Conservation (phyloP, 2,888 invertebrate species). For the Callosobruchus maculatus region DNA sequence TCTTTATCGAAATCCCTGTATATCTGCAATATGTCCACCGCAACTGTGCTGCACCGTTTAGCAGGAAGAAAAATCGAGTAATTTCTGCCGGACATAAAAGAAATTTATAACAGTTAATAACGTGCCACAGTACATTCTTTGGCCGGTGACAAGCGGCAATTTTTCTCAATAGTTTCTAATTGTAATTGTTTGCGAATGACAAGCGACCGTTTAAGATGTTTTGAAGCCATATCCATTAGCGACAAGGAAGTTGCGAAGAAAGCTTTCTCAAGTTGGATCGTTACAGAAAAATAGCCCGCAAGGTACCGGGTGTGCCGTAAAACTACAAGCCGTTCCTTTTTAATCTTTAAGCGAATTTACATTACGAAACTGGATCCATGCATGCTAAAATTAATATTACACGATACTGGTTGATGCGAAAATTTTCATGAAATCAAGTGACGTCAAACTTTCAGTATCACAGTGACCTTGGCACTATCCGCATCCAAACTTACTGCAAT, state of each 20-base stretch:
- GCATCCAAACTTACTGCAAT: too few species aligned
- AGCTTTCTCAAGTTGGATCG: neutral
- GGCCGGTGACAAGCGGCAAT: neutral
- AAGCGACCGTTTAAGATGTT: neutral
- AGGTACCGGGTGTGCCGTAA: neutral
- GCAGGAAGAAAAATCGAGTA: neutral
- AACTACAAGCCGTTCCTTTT: neutral
- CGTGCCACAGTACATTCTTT: neutral
- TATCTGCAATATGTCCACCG: neutral
- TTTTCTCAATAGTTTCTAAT: neutral
- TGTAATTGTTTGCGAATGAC: neutral
- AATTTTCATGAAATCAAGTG: too few species aligned
- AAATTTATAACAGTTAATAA: neutral
- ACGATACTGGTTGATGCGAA: too few species aligned
- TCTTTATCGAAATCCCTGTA: neutral
- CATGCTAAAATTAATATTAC: too few species aligned
- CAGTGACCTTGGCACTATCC: too few species aligned
- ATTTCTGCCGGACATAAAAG: slow-evolving; percentile 1
- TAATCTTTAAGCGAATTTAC: too few species aligned
- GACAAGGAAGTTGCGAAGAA: neutral
- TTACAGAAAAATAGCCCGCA: neutral
- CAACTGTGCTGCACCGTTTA: neutral
- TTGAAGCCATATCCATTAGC: neutral
- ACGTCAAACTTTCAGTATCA: too few species aligned
- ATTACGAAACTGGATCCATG: too few species aligned